Base-by-base conservation (phyloP, 2,888 invertebrate species). In the Tiphia femorata region DNA sequence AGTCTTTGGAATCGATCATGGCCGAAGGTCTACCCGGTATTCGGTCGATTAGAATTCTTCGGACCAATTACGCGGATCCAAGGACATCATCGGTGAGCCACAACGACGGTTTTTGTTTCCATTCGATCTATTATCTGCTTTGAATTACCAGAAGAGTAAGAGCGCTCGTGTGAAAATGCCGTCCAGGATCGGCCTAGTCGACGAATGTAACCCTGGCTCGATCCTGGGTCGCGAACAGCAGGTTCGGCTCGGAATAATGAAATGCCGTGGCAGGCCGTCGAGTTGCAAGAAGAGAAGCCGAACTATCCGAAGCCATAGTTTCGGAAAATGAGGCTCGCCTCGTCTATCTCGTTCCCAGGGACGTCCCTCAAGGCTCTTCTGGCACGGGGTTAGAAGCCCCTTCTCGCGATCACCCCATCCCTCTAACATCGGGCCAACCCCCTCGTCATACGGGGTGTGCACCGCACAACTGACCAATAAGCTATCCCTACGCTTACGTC, bases 381-480 rank as follows among this genome's bases (percentile, higher is more conserved):
- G 53, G 51, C 60, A 62, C 68, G 72, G 73, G 72, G 72, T 73
- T 76, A 67, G 67, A 58, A 57, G 67, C 75, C 75, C 70, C 65
- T 72, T 74, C 63, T 58, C 46, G 43, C 44, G 52, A 67, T 69
- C 67, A 49, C 65, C 75, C 70, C 67, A 67, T 62, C 58, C 53
- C 49, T 61, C 48, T 47, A 54, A 58, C 57, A n/a, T n/a, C n/a
- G n/a, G 60, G 58, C 67, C 70, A 75, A 73, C 77, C 75, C 72
- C 63, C 71, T 73, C 38, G 70, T 64, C 69, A 58, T 67, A 68
- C 68, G 62, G 72, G 71, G 72, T 77, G 75, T 74, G 72, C 73
- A 72, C 74, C 69, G 69, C 71, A 73, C 79, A 77, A 80, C 79
- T 81, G 80, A 81, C 80, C 80, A 81, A 81, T 80, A 78, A 80